Evolutionary conservation across 2,113 vertebrate genomes (phyloP).

Genomic region (Phyllostomus hastatus): DNA sequence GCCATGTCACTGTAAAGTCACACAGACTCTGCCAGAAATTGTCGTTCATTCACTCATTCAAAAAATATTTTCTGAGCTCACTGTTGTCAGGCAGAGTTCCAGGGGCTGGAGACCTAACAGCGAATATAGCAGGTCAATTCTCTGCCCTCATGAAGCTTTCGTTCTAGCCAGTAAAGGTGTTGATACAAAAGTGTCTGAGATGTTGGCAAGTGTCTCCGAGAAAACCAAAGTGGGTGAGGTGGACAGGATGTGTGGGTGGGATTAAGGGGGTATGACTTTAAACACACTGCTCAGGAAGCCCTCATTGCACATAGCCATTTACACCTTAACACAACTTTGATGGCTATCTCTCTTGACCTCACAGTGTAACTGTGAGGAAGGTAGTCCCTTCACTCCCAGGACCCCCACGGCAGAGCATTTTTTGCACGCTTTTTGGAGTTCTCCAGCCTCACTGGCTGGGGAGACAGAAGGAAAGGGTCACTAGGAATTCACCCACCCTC

Average conservation of each 20-base stretch:
- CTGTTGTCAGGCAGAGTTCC: background rate
- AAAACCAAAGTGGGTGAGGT: background rate
- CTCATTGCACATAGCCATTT: background rate
- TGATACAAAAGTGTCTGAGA: background rate
- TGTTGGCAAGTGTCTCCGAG: background rate
- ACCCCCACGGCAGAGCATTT: background rate
- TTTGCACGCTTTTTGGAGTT: background rate
- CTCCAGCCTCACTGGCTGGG: background rate
- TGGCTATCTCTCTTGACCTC: background rate
- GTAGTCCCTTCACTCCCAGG: background rate
- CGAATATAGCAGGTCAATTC: accelerated
- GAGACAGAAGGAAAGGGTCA: background rate
- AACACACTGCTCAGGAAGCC: background rate
- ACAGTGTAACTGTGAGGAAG: background rate
- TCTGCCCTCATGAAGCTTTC: too few species aligned
- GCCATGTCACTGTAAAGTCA: accelerated
- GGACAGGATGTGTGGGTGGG: too few species aligned
- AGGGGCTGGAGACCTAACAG: background rate
- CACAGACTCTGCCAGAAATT: background rate
- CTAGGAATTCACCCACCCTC: background rate
- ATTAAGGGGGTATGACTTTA: accelerated
- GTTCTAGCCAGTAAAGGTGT: accelerated
- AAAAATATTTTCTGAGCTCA: background rate
- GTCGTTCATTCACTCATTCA: background rate
- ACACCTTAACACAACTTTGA: background rate